A percentile compares a stretch with the other conserved stretches of the same genome.
Conservation (phyloP, 2,113 vertebrate species). For the Cairina moschata region DNA sequence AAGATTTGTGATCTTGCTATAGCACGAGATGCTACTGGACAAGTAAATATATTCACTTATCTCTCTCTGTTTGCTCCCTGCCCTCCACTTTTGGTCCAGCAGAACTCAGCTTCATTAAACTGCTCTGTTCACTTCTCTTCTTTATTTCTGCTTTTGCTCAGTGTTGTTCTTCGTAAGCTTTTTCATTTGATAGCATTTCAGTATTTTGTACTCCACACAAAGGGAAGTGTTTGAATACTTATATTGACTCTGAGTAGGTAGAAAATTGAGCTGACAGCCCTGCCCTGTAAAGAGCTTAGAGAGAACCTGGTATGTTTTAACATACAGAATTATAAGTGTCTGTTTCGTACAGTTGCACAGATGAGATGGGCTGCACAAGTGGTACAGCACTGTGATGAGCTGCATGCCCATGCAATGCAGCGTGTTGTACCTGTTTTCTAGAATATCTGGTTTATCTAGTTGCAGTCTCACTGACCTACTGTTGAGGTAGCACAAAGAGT, state of each 20-base stretch:
- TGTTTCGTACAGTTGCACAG: neutral
- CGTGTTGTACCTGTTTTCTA: neutral
- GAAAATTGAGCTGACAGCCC: neutral
- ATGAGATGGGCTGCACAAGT: neutral
- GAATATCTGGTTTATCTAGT: neutral
- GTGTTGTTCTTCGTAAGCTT: neutral
- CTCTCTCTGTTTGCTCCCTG: fast-evolving
- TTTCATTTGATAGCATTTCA: neutral
- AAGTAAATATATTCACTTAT: neutral
- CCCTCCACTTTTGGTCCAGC: no score
- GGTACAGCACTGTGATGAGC: neutral
- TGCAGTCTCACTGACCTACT: neutral
- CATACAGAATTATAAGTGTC: neutral
- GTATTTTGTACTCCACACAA: neutral
- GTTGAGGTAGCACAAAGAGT: neutral
- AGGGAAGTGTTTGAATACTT: neutral
- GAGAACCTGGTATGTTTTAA: neutral
- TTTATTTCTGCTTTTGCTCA: neutral
- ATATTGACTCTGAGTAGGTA: neutral
- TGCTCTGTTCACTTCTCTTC: neutral
- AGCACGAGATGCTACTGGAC: neutral
- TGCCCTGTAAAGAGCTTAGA: neutral
- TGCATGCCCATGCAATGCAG: neutral
- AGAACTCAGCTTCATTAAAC: neutral
- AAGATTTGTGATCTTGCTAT: neutral